Evolutionary conservation across 2,113 vertebrate genomes (phyloP), one percentile per base, ranked within the genome.

Genomic region (Psephotus haematonotus): DNA sequence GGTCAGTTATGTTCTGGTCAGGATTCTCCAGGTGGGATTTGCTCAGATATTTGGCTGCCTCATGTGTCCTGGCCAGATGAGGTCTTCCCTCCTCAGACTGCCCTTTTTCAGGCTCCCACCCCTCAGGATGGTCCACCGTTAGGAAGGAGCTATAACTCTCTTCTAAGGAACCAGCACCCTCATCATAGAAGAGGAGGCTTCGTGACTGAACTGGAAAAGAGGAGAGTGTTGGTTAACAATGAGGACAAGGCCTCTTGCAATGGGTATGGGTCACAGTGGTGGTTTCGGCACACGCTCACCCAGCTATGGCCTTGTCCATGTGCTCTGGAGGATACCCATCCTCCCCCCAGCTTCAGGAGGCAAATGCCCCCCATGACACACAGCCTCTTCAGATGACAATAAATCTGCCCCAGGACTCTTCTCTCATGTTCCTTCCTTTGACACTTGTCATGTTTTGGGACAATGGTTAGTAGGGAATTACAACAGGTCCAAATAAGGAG

Each of bases 111-210:
- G 97, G 94, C 55, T 98, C 98, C 98, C 98, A 98, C 39, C 97
- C 95, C 63, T 98, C 99, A 16, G 98, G 97, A 93, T 97, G 98
- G 86, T 99, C 98, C 96, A 98, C 89, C 10, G 98, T 98, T 95
- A 98, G 97, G 93, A 98, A 97, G 86, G 98, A 94, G 37, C 98
- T 94, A 81, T 95, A 98, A 90, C 98, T 96, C 72, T 99, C 99
- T 97, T 99, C 99, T 98, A 99, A 96, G 1, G 98, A 98, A 91
- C 98, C 95, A 79, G 98, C 94, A 43, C 97, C 98, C 82, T 99
- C 99, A 10, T 99, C 99, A 47, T 99, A 99, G 98, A 99, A 99
- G 97, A 99, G 98, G 85, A 99, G 99, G 98, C 98, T 99, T 90
- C 99, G 98, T 80, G 99, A 99, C 20, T 99, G 99, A 98, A 99